Conservation (phyloP, 1,140 invertebrate genomes). For the Belonocnema kinseyi region DNA sequence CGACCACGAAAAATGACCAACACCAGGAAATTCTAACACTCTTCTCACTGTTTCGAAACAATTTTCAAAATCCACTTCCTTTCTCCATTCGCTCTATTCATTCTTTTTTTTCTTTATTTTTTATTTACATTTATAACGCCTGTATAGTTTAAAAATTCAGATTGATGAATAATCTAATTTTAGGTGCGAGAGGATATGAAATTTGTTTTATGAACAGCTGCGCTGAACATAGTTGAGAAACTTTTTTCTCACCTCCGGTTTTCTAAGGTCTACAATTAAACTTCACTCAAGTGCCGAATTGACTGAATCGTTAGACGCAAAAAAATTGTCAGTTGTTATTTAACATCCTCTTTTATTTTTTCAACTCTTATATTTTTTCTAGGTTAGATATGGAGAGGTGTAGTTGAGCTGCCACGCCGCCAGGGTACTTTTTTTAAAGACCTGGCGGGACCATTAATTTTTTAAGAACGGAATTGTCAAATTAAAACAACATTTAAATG, state of each 20-base stretch:
- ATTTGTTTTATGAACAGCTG: constrained; percentile 19
- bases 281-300: background rate
- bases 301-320: background rate
- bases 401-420: no score
- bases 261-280: constrained; percentile 15
- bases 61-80: background rate
- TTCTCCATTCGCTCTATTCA: no score
- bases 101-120: no score
- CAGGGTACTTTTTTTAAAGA: no score
- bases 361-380: background rate
- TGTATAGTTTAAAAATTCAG: background rate
- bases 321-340: constrained; percentile 3
- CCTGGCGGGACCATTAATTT: no score
- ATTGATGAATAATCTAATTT: background rate
- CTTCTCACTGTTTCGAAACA: background rate
- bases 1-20: constrained; percentile 5
- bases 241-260: constrained; percentile 12
- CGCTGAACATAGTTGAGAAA: background rate
- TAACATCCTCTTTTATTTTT: background rate
- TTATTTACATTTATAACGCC: background rate
- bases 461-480: no score
- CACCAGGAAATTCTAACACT: background rate
- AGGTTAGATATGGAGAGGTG: background rate
- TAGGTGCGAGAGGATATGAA: background rate
- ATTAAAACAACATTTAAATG: no score